These are phyloP conservation scores for Porites divaricata DNA, from an alignment of 92 coral and sea anemone species.

Conservation along the genomic window DNA sequence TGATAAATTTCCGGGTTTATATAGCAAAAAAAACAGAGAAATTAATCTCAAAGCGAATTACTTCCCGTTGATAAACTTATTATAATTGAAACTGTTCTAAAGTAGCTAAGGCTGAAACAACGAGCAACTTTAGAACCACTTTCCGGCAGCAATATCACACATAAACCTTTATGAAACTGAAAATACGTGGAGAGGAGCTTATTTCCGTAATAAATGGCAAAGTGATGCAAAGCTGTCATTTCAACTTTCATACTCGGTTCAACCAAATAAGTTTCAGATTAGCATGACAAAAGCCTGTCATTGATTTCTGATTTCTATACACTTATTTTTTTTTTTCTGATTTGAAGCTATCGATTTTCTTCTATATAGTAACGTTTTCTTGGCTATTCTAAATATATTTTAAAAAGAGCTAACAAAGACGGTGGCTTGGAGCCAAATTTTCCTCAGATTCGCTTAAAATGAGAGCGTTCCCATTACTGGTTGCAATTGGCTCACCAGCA, in stretches of 20 bases:
- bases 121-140: not conserved
- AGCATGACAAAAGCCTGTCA: not conserved
- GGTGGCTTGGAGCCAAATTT: too few species aligned
- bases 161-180: too few species aligned
- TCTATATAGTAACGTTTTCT: too few species aligned
- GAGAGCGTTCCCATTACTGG: not conserved
- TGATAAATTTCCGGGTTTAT: constrained; percentile 7
- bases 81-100: not conserved
- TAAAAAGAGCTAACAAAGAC: too few species aligned
- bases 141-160: not conserved
- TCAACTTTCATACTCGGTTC: constrained; percentile 3
- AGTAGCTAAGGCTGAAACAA: too few species aligned
- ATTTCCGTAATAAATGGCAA: constrained; percentile 5
- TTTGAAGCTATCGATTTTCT: too few species aligned
- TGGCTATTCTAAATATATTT: too few species aligned
- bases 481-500: not conserved
- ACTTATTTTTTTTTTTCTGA: not conserved
- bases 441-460: not conserved
- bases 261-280: not conserved
- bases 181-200: not conserved
- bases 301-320: not conserved
- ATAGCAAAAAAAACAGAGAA: not conserved
- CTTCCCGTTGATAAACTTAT: not conserved
- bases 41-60: constrained; percentile 11
- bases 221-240: not conserved